phyloP scores from a whole-genome alignment of 2,113 vertebrate species.

The Pelodiscus sinensis region DNA sequence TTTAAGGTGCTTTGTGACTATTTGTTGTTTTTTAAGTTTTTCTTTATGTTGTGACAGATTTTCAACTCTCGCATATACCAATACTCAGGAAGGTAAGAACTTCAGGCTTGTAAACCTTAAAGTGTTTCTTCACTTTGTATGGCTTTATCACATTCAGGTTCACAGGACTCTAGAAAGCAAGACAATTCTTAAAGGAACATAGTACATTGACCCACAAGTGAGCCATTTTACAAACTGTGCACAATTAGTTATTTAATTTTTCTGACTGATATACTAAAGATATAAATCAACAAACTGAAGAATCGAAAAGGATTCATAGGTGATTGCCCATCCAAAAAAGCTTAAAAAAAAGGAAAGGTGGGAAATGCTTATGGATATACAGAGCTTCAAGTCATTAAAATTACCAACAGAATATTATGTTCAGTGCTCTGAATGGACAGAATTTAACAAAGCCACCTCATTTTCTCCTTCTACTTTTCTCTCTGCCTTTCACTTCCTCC shows the following conservation, averaged over 20 bases:
- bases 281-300: background rate
- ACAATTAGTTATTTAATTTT: background rate
- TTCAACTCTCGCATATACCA: background rate
- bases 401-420: background rate
- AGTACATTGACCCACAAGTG: background rate
- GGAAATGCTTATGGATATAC: background rate
- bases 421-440: background rate
- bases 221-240: background rate
- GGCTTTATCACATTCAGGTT: background rate
- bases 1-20: no score
- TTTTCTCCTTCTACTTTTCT: background rate
- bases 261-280: constrained; percentile 4
- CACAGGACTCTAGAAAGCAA: background rate
- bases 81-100: background rate
- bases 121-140: background rate
- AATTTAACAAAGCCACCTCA: background rate
- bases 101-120: rapidly evolving
- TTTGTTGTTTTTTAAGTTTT: no score
- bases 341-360: background rate
- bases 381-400: background rate
- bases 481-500: background rate
- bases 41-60: rapidly evolving
- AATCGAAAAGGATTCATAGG: background rate
- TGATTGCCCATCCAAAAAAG: background rate
- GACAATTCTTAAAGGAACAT: background rate